Percentiles rank a stretch among this genome's conserved stretches.
Evolutionary conservation across 2,113 vertebrate species (phyloP).

Genomic region (Pycnonotus jocosus): DNA sequence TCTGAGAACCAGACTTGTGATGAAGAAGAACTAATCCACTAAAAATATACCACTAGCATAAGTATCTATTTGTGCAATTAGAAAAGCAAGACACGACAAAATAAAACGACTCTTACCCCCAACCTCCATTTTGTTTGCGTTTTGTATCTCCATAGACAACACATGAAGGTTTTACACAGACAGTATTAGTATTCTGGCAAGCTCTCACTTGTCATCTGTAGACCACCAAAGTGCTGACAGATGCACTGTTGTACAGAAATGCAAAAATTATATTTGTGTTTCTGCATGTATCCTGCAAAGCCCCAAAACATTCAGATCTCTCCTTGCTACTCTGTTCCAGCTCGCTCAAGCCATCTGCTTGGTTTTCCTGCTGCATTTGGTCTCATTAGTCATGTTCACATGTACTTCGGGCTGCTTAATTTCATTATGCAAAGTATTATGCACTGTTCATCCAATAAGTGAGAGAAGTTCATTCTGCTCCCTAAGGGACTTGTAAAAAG

Average conservation of each 20-base stretch:
- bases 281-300: neutral
- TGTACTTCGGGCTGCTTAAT: constrained; percentile 60
- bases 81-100: neutral
- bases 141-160: neutral
- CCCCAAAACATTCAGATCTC: neutral
- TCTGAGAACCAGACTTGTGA: neutral
- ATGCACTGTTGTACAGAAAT: neutral
- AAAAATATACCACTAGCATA: neutral
- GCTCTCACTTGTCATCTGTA: neutral
- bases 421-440: constrained; percentile 49
- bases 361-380: constrained; percentile 45
- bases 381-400: constrained; percentile 52
- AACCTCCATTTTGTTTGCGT: neutral
- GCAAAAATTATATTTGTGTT: constrained; percentile 17
- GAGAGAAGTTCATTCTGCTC: neutral
- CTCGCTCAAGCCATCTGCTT: constrained; percentile 29
- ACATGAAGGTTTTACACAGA: neutral
- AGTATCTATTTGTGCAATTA: neutral
- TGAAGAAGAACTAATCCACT: neutral
- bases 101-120: neutral
- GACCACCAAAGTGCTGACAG: neutral
- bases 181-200: neutral
- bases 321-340: constrained; percentile 1
- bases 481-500: constrained; percentile 30
- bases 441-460: constrained; percentile 39